Conservation (phyloP, 2,797 vertebrate species). For the Halcyon leucocephala region DNA sequence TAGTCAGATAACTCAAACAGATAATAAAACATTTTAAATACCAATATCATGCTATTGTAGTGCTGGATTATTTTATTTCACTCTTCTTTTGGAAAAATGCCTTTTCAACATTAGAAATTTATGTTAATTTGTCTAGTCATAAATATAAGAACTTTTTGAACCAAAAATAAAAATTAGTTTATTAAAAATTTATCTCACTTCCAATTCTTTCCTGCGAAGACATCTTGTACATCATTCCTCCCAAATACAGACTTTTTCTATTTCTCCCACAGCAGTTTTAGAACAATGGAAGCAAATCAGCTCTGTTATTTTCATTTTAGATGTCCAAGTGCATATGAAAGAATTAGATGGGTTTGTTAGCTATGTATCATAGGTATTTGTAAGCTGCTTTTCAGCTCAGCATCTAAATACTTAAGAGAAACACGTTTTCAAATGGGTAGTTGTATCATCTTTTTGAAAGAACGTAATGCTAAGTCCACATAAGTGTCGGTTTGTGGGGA, state of each 20-base stretch:
- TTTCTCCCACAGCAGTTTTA: neutral
- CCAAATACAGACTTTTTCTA: neutral
- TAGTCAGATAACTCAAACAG: neutral
- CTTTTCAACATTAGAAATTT: neutral
- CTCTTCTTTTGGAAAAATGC: neutral
- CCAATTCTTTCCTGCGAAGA: neutral
- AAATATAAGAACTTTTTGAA: neutral
- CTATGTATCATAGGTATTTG: neutral
- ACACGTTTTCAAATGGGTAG: neutral
- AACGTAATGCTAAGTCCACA: neutral
- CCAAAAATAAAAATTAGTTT: neutral
- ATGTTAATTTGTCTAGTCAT: neutral
- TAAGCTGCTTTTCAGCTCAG: neutral
- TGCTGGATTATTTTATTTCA: slow-evolving; percentile 12
- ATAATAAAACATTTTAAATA: slow-evolving; percentile 1
- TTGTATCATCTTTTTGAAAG: neutral
- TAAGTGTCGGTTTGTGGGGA: neutral
- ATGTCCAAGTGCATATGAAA: neutral
- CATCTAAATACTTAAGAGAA: neutral
- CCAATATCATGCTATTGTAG: neutral
- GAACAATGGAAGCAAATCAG: neutral
- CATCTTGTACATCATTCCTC: neutral
- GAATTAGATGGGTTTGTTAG: neutral
- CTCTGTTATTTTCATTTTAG: neutral
- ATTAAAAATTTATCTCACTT: slow-evolving; percentile 23